These are phyloP conservation scores for Dicaeum eximium DNA, from an alignment of 2,113 vertebrate species.

Conservation along the genomic window DNA sequence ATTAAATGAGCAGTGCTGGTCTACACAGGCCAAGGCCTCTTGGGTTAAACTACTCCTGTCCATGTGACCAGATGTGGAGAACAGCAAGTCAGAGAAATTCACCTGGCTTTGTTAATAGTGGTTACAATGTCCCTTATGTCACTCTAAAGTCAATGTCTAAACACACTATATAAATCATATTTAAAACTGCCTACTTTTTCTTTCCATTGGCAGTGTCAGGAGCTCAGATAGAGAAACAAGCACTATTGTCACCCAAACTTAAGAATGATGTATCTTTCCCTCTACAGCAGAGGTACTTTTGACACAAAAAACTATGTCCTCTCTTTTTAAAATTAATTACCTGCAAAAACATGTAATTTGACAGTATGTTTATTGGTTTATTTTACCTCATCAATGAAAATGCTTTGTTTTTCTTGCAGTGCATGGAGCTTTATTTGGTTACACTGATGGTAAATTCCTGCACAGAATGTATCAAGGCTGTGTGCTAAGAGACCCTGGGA, in stretches of 20 bases:
- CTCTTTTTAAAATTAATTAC: background rate
- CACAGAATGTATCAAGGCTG: background rate
- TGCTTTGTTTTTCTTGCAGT: background rate
- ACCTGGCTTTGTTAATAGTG: background rate
- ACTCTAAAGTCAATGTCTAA: background rate
- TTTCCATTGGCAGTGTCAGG: background rate
- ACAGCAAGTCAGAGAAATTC: background rate
- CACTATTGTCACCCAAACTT: background rate
- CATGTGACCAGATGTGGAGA: background rate
- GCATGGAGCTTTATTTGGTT: background rate
- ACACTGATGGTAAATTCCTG: background rate
- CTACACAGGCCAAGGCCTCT: background rate
- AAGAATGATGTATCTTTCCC: background rate
- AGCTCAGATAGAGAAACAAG: background rate
- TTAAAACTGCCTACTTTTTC: background rate
- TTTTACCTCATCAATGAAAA: background rate
- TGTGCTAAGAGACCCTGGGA: background rate
- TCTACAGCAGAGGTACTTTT: background rate
- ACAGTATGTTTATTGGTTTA: background rate
- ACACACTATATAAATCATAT: background rate
- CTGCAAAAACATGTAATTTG: background rate
- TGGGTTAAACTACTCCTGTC: background rate
- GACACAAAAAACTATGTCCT: background rate
- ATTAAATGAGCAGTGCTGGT: background rate
- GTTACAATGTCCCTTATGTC: background rate